Percentiles rank a stretch among this genome's conserved stretches.
phyloP scores from a whole-genome alignment of 1,140 invertebrate species.

The Hydropsyche tenuis region DNA sequence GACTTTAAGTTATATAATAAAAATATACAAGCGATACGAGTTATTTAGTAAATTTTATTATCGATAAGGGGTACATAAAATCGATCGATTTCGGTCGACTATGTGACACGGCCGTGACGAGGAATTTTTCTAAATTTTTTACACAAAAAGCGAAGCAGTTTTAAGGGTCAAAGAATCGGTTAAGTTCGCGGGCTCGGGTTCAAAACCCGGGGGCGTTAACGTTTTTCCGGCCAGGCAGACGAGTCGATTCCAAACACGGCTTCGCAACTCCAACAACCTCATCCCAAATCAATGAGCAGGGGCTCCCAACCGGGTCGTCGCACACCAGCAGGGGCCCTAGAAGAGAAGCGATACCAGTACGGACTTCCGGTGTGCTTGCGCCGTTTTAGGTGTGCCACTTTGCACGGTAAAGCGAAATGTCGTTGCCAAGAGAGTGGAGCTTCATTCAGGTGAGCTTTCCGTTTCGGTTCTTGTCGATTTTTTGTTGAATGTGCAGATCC shows the following conservation, averaged over 20 bases:
- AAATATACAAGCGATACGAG: background rate
- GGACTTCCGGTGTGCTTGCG: constrained; percentile 46
- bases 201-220: background rate
- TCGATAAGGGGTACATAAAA: too few species aligned
- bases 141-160: background rate
- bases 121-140: constrained; percentile 11
- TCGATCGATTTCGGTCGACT: background rate
- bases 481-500: too few species aligned
- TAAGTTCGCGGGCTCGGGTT: too few species aligned
- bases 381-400: background rate
- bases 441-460: constrained; percentile 44
- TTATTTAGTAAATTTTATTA: constrained; percentile 1
- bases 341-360: constrained; percentile 38
- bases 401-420: constrained; percentile 38
- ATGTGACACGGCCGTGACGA: background rate
- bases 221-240: background rate
- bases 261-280: constrained; percentile 8
- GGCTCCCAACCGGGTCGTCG: constrained; percentile 30
- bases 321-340: constrained; percentile 26
- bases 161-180: too few species aligned
- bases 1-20: background rate
- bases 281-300: constrained; percentile 34
- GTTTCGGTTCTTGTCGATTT: background rate
- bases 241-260: constrained; percentile 33
- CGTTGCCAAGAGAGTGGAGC: constrained; percentile 48